These are phyloP conservation scores for Microdon myrmicae DNA, from an alignment of 2,888 invertebrate species.

Conservation along the genomic window DNA sequence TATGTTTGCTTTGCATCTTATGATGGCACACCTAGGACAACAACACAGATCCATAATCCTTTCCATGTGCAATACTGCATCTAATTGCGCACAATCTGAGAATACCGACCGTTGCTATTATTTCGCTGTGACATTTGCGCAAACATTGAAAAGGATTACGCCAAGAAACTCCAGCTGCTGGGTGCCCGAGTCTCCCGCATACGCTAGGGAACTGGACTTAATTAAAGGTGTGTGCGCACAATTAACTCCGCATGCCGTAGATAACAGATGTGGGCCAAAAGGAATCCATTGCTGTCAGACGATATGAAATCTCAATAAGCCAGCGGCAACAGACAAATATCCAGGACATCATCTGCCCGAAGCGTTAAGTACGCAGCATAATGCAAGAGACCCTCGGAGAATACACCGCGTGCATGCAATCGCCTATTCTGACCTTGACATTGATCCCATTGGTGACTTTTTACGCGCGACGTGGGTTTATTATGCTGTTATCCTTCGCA, in stretches of 20 bases:
- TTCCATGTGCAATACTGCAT: constrained; percentile 1
- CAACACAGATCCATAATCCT: constrained; percentile 7
- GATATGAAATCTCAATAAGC: no score
- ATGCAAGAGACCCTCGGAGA: constrained; percentile 9
- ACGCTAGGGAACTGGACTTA: constrained; percentile 22
- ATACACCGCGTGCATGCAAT: constrained; percentile 2
- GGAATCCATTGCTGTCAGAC: no score
- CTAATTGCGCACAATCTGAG: constrained; percentile 33
- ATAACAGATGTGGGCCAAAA: no score
- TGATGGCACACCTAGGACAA: constrained; percentile 28
- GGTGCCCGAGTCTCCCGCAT: constrained; percentile 19
- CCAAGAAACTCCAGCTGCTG: constrained; percentile 11
- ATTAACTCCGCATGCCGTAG: constrained; percentile 16
- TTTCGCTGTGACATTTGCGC: constrained; percentile 17
- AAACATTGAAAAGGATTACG: constrained; percentile 37
- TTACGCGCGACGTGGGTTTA: constrained; percentile 7
- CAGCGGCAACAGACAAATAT: no score
- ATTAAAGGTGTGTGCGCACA: constrained; percentile 21
- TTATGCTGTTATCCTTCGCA: background rate
- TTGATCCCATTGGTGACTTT: constrained; percentile 32
- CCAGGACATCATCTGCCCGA: no score
- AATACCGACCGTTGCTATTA: constrained; percentile 10
- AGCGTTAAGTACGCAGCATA: background rate
- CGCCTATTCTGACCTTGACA: constrained; percentile 41
- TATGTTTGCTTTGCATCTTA: no score